phyloP scores from a whole-genome alignment of 2,113 vertebrate genomes.

The Cepphus grylle region DNA sequence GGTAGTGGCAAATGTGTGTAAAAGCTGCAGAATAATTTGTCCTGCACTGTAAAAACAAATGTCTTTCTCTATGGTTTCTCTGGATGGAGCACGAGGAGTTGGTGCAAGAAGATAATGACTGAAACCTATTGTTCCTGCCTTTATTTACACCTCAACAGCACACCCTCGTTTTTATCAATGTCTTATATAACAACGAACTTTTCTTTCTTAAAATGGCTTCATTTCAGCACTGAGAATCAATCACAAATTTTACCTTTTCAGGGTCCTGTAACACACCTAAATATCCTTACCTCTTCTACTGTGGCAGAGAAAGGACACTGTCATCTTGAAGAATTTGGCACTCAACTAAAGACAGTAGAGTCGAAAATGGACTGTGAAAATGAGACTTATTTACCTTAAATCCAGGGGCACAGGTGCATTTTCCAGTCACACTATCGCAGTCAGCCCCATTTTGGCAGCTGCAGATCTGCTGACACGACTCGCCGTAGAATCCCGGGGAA shows the following conservation, averaged over 20 bases:
- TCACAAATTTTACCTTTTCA: background rate
- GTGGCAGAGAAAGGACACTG: background rate
- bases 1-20: background rate
- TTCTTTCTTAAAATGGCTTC: background rate
- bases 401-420: conserved; percentile 92
- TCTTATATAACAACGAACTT: background rate
- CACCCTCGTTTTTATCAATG: background rate
- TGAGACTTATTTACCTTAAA: conserved; percentile 83
- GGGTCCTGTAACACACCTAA: background rate
- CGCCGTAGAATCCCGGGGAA: conserved; percentile 87
- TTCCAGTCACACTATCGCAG: conserved; percentile 89
- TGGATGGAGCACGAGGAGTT: background rate
- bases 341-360: background rate
- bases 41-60: background rate
- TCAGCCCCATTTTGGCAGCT: conserved; percentile 94
- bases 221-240: background rate
- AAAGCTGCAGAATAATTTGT: background rate
- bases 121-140: background rate
- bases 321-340: background rate
- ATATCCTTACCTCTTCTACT: background rate
- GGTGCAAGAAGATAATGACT: background rate
- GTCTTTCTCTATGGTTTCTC: background rate
- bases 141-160: background rate
- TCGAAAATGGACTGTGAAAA: background rate
- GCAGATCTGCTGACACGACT: conserved; percentile 90